Conservation (phyloP, 2,888 invertebrate species). For the Lasioglossum vierecki region DNA sequence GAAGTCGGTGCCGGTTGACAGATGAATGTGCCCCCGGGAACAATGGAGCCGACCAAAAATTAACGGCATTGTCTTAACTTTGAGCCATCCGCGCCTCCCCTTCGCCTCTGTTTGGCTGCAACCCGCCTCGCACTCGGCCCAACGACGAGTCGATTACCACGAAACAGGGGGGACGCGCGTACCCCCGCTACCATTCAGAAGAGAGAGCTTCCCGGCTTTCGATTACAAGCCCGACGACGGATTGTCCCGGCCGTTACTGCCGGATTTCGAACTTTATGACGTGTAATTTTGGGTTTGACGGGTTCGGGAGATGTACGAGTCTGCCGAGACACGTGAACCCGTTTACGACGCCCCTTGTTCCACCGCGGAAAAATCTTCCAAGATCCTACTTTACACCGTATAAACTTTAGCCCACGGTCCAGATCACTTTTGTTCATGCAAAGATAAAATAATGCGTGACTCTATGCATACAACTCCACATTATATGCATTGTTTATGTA, state of each 20-base stretch:
- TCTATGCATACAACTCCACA: too few relatives aligned
- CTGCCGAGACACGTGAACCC: background rate
- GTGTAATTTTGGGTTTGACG: conserved; percentile 69
- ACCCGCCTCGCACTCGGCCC: conserved; percentile 5
- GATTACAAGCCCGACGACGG: conserved; percentile 61
- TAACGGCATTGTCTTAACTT: conserved; percentile 84
- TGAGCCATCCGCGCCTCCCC: conserved; percentile 63
- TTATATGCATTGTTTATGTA: background rate
- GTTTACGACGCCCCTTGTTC: conserved; percentile 25
- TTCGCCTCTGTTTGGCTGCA: background rate
- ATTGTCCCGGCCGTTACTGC: conserved; percentile 63
- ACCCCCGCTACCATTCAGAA: conserved; percentile 47
- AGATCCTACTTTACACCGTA: background rate
- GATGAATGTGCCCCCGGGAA: conserved; percentile 81
- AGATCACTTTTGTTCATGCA: too few relatives aligned
- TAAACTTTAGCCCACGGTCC: too few relatives aligned
- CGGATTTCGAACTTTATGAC: conserved; percentile 68
- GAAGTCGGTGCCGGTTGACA: conserved; percentile 79
- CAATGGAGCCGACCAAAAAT: conserved; percentile 83
- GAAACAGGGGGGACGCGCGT: conserved; percentile 57
- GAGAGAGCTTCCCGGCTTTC: conserved; percentile 60
- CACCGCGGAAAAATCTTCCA: conserved; percentile 4
- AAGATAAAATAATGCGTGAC: too few relatives aligned
- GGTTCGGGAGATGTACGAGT: conserved; percentile 57
- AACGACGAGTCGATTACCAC: conserved; percentile 73